Evolutionary conservation across 1,140 invertebrate genomes (phyloP).

Genomic region (Megalonaias nervosa): DNA sequence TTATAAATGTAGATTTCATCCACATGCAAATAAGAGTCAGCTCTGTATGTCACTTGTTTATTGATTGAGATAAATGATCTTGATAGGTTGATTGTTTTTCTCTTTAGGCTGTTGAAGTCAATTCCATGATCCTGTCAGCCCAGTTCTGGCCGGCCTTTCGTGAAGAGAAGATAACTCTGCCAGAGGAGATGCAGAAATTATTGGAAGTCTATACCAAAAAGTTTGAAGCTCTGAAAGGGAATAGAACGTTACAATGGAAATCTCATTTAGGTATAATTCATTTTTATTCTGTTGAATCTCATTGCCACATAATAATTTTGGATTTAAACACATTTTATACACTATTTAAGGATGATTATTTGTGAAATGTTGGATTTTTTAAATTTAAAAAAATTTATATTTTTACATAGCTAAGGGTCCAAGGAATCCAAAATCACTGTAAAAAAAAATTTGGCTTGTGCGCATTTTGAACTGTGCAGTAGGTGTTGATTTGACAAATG

Average conservation of each 20-base stretch:
- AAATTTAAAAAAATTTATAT: not conserved
- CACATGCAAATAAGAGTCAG: too few species aligned
- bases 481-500: too few species aligned
- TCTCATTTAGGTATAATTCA: constrained; percentile 83
- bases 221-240: constrained; percentile 95
- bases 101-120: constrained; percentile 77
- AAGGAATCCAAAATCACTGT: not conserved
- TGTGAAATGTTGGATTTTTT: not conserved
- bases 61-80: too few species aligned
- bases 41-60: too few species aligned
- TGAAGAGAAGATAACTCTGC: constrained; percentile 92
- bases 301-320: not conserved
- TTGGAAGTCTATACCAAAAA: constrained; percentile 90
- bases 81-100: too few species aligned
- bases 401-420: too few species aligned
- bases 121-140: constrained; percentile 93
- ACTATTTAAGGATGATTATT: not conserved
- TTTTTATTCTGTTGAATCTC: not conserved
- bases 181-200: constrained; percentile 84
- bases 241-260: constrained; percentile 94
- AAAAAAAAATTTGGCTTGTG: not conserved
- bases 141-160: constrained; percentile 99
- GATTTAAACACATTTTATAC: not conserved
- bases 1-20: too few species aligned
- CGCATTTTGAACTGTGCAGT: too few species aligned